Evolutionary conservation across 2,797 vertebrate species (phyloP), one percentile per base, ranked within the genome.

Genomic region (Sphenodon punctatus): DNA sequence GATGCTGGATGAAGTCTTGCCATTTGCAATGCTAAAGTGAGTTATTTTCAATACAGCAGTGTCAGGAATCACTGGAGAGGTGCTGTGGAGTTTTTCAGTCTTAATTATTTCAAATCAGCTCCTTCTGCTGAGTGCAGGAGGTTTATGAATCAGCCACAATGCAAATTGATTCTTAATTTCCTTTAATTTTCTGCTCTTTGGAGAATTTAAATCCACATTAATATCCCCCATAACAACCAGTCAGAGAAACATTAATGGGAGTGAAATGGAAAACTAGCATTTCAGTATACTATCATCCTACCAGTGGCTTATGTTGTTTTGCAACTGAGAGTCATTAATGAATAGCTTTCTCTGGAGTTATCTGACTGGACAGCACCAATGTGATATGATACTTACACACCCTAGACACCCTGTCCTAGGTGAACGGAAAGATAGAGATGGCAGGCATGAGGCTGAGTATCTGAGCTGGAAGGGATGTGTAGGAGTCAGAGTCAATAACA

Each of bases 141-240:
- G 86, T 89, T 89, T 90, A 80, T 80, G 89, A 90, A 88, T 92
- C 87, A 84, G 86, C 76, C 77, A 72, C 77, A 90, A 93, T 1
- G 5, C 79, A 89, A 90, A 92, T 88, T 82, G 90, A 89, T 90
- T 92, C 87, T 90, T 82, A 88, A 90, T 89, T 89, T 86, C 67
- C 80, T 84, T 90, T 90, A 86, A 89, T 88, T 89, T 89, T 86
- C 73, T 78, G 75, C 58, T 92, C 84, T 92, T 92, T 77, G 70
- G 86, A 92, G 73, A 86, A 89, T 92, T 86, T 78, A 79, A 67
- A 89, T 82, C 73, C 39, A 3, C 74, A 87, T 88, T 88, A 90
- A 76, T 73, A 67, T 77, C 90, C 86, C 90, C 82, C 65, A 27
- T 74, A 84, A 43, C 48, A 80, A 73, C 25, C 80, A 87, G 82